Evolutionary conservation across 2,113 vertebrate genomes (phyloP).

Genomic region (Chaetodon trifascialis): DNA sequence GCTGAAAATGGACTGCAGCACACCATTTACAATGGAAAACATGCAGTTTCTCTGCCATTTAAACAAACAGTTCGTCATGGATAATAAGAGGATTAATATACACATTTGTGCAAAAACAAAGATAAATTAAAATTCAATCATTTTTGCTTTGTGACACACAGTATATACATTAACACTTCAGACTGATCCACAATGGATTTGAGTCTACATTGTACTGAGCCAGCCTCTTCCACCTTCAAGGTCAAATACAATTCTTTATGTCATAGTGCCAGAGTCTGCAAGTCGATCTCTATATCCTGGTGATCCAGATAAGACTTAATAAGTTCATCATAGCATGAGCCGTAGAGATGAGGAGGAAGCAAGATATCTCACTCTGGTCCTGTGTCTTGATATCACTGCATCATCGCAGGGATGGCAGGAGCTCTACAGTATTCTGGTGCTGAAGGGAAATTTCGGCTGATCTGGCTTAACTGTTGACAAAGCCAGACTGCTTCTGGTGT

Average conservation of each 20-base stretch:
- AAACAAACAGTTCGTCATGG: not conserved
- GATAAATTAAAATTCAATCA: not conserved
- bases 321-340: constrained; percentile 45
- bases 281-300: constrained; percentile 47
- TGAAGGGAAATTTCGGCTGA: not conserved
- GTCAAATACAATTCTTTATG: constrained; percentile 45
- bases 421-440: not conserved
- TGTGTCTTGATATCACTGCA: constrained; percentile 42
- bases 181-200: constrained; percentile 28
- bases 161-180: not conserved
- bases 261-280: constrained; percentile 9
- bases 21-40: constrained; percentile 1
- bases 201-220: constrained; percentile 18
- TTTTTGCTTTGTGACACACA: not conserved
- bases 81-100: constrained; percentile 27
- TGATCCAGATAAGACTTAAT: constrained; percentile 56
- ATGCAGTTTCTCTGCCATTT: constrained; percentile 27
- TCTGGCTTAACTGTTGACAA: not conserved
- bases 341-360: constrained; percentile 31
- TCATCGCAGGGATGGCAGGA: constrained; percentile 12
- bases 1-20: constrained; percentile 41
- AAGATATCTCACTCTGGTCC: constrained; percentile 36
- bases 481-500: not conserved
- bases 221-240: constrained; percentile 42
- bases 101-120: not conserved